phyloP scores from a whole-genome alignment of 2,797 vertebrate genomes.

The Hyperoplus lanceolatus region DNA sequence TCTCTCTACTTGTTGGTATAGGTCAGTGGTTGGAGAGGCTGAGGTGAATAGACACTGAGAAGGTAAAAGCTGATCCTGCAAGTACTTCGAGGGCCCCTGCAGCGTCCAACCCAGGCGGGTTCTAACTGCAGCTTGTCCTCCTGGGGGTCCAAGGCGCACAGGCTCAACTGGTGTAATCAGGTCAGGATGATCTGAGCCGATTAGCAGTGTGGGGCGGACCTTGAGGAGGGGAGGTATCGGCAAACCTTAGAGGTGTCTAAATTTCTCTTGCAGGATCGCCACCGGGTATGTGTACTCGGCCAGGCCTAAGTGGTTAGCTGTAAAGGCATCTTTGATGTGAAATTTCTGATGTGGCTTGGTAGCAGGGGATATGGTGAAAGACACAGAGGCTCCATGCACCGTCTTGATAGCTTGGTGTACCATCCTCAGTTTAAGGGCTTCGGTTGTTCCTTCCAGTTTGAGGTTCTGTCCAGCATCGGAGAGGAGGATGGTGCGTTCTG shows the following conservation, averaged over 20 bases:
- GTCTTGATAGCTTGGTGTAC: too few relatives aligned
- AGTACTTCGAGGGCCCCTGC: background rate
- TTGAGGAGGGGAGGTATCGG: background rate
- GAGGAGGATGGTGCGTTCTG: background rate
- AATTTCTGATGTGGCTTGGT: background rate
- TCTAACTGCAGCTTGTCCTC: background rate
- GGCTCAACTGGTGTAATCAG: background rate
- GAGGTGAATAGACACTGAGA: background rate
- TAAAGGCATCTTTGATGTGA: background rate
- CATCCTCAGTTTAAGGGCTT: too few relatives aligned
- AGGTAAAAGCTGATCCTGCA: background rate
- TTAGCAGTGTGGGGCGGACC: background rate
- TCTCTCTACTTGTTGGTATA: too few relatives aligned
- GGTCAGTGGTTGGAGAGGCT: too few relatives aligned
- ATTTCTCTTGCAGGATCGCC: background rate
- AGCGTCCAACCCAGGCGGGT: background rate
- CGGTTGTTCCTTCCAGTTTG: too few relatives aligned
- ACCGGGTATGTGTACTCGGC: background rate
- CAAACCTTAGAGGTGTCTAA: too few relatives aligned
- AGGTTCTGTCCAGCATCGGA: background rate
- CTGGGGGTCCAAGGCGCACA: background rate
- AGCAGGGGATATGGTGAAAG: background rate
- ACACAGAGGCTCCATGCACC: too few relatives aligned
- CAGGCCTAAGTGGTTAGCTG: background rate
- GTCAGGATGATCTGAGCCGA: constrained; percentile 7